phyloP scores from a whole-genome alignment of 2,888 invertebrate genomes.

The Lumbricus terrestris region DNA sequence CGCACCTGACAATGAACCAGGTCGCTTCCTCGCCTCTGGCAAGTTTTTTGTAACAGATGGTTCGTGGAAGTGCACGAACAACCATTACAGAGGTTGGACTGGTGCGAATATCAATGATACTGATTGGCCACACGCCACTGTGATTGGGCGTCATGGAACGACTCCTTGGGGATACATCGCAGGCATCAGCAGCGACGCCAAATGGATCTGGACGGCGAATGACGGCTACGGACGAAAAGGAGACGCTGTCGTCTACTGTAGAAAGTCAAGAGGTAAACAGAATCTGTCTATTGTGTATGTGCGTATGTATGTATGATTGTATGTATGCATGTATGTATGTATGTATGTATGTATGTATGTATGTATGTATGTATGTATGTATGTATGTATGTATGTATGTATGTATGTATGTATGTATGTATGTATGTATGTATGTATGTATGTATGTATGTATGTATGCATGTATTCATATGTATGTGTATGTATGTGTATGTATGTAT shows the following conservation, averaged over 20 bases:
- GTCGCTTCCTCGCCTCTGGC: neutral
- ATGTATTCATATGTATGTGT: too few species aligned
- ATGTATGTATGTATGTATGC: too few species aligned
- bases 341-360: too few species aligned
- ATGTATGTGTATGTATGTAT: neutral
- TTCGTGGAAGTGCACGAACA: constrained; percentile 14
- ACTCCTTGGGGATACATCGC: neutral
- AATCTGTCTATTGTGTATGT: neutral
- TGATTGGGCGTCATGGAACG: neutral
- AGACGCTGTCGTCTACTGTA: neutral
- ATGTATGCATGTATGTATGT: neutral
- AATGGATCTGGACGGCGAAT: neutral
- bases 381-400: neutral
- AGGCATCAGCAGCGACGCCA: neutral
- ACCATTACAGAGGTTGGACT: neutral
- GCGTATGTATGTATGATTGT: too few species aligned
- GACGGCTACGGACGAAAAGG: neutral
- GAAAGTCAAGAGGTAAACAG: neutral
- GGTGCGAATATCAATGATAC: neutral
- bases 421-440: too few species aligned
- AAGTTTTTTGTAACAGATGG: neutral
- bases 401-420: neutral
- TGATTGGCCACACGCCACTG: neutral
- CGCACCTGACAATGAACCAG: neutral
- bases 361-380: neutral